Conservation (phyloP, 2,113 vertebrate species). For the Halcyon senegalensis region DNA sequence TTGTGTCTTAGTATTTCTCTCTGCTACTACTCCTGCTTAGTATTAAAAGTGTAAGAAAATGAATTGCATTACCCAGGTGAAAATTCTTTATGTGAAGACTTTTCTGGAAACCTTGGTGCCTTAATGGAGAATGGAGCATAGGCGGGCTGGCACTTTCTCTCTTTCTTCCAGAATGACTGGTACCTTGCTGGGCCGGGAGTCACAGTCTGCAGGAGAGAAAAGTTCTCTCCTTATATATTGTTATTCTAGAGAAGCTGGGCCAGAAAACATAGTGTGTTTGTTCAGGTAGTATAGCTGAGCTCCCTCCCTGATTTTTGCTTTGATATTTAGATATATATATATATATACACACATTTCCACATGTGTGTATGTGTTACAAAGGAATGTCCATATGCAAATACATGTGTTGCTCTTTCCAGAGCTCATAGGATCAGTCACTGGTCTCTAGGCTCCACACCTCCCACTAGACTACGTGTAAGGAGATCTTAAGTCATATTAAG, state of each 20-base stretch:
- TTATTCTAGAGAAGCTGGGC: neutral
- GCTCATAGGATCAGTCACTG: neutral
- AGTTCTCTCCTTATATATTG: neutral
- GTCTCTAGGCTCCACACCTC: neutral
- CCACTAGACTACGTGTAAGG: neutral
- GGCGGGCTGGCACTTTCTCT: slow-evolving; percentile 36
- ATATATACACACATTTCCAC: neutral
- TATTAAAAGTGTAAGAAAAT: neutral
- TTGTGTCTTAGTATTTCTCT: neutral
- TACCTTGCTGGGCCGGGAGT: slow-evolving; percentile 77
- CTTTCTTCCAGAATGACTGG: slow-evolving; percentile 55
- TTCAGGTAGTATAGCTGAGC: neutral
- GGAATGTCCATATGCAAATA: neutral
- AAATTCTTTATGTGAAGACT: neutral
- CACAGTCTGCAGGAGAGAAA: slow-evolving; percentile 54
- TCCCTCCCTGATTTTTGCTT: neutral
- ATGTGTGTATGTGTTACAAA: neutral
- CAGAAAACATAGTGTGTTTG: neutral
- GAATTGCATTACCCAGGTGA: slow-evolving; percentile 78
- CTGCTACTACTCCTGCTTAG: neutral
- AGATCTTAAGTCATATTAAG: neutral
- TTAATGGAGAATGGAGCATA: slow-evolving; percentile 75
- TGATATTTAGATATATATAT: neutral
- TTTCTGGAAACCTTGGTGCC: slow-evolving; percentile 57
- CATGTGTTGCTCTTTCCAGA: neutral